A percentile compares a stretch with the other conserved stretches of the same genome.
Evolutionary conservation across 2,797 vertebrate genomes (phyloP).

Genomic region (Astyanax mexicanus): DNA sequence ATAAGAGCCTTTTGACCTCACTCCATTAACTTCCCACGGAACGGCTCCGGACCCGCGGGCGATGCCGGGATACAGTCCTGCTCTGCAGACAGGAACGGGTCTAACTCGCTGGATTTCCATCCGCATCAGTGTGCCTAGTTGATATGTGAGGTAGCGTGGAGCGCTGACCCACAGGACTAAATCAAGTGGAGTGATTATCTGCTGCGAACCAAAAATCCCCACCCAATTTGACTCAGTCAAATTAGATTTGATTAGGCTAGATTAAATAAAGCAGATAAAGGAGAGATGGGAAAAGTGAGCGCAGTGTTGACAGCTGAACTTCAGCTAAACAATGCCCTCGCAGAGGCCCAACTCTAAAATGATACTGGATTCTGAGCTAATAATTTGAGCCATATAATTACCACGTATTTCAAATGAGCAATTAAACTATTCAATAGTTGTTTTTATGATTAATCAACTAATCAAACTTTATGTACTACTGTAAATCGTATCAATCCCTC

Average conservation of each 20-base stretch:
- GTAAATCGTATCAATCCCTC: no score
- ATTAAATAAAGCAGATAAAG: conserved; percentile 50
- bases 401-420: no score
- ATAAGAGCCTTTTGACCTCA: conserved; percentile 42
- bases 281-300: conserved; percentile 37
- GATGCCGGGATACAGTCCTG: background rate
- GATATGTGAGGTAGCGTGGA: conserved; percentile 34
- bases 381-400: no score
- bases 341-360: background rate
- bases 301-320: conserved; percentile 44
- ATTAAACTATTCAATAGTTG: background rate
- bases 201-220: conserved; percentile 55
- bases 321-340: background rate
- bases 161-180: conserved; percentile 46
- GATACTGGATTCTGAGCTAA: background rate
- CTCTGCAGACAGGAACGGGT: background rate
- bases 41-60: conserved; percentile 12
- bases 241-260: conserved; percentile 54
- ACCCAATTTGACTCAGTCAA: conserved; percentile 55
- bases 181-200: conserved; percentile 55
- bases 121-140: background rate
- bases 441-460: background rate
- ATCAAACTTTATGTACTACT: no score
- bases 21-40: conserved; percentile 29
- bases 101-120: conserved; percentile 9